Evolutionary conservation across 2,888 invertebrate genomes (phyloP).

Genomic region (Temnothorax ravouxi): DNA sequence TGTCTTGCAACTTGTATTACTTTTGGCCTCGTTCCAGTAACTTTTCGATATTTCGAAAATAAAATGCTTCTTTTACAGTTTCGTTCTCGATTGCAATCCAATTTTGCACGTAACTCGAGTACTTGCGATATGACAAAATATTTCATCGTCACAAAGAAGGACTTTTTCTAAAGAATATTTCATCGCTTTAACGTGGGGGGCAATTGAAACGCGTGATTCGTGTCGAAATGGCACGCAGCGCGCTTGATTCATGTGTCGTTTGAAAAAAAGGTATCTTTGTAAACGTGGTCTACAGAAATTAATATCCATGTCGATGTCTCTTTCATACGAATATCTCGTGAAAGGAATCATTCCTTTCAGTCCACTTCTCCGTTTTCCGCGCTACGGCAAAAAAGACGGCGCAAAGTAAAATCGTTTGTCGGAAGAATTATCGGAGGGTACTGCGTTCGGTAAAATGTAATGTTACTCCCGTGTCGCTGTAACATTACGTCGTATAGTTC

Average conservation of each 20-base stretch:
- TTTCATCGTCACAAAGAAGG: background rate
- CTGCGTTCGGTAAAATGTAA: slow-evolving; percentile 7
- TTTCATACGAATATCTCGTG: background rate
- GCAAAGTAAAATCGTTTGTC: slow-evolving; percentile 19
- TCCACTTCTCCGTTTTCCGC: background rate
- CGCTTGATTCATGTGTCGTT: background rate
- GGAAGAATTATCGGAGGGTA: background rate
- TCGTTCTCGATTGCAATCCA: slow-evolving; percentile 7
- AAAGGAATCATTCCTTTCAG: slow-evolving; percentile 14
- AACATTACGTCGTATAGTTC: background rate
- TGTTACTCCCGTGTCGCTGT: slow-evolving; percentile 24
- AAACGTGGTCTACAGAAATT: slow-evolving; percentile 13
- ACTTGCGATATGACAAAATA: background rate
- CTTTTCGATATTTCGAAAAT: slow-evolving; percentile 26
- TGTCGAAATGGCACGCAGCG: background rate
- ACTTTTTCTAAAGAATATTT: slow-evolving; percentile 13
- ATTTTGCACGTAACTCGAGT: background rate
- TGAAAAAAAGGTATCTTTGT: slow-evolving; percentile 7
- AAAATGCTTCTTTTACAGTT: background rate
- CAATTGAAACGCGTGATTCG: background rate
- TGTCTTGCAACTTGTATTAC: background rate
- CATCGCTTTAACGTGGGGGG: background rate
- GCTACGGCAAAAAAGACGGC: background rate
- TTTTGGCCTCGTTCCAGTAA: slow-evolving; percentile 2
- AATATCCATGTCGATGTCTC: slow-evolving; percentile 4